Evolutionary conservation across 92 coral and sea anemone species (phyloP), one percentile per base, ranked within the genome.

Genomic region (Zoanthus solanderi): DNA sequence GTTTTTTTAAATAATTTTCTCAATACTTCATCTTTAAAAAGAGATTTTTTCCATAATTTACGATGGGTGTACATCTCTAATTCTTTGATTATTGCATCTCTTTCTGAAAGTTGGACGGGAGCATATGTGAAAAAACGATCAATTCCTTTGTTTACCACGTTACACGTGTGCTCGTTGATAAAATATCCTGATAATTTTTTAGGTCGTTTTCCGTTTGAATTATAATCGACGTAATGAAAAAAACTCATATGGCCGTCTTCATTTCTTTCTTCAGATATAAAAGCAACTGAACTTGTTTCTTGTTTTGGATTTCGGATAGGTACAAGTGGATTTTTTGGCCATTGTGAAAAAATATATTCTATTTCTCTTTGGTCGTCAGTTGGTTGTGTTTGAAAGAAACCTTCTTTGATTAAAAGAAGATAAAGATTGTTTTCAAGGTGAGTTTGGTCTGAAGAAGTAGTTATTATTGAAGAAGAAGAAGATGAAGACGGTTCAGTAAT

Each of bases 31-130:
- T 18, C 2, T 68, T 68, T 68, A 16, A 68, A 68, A 18, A 68
- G 73, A 29, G 34, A 68, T 68, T 34, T 23, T n/a, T 68, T 68
- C 73, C 73, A 68, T 18, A 68, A 68, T 68, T 68, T 68, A 68
- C 73, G 73, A 68, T 68, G 73, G 2, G 73, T 11, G 8, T 68
- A 68, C 2, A 68, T 68, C 5, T 68, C 73, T 68, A 68, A 18
- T 11, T 18, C 18, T n/a, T 68, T 18, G 34, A 68, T 34, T 12
- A 68, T 68, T n/a, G 15, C 34, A n/a, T 68, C 73, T 68, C 73
- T 68, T 68, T 68, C 11, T 5, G 73, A 68, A n/a, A n/a, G 34
- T n/a, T 18, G 42, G 2, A 68, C 11, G 0, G 73, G 73, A 5
- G 2, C 34, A 18, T 23, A 68, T 3, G 73, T 34, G 29, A 68